These are phyloP conservation scores for Panagrolaimus sp. DNA, from an alignment of 1,140 invertebrate species.

Conservation along the genomic window DNA sequence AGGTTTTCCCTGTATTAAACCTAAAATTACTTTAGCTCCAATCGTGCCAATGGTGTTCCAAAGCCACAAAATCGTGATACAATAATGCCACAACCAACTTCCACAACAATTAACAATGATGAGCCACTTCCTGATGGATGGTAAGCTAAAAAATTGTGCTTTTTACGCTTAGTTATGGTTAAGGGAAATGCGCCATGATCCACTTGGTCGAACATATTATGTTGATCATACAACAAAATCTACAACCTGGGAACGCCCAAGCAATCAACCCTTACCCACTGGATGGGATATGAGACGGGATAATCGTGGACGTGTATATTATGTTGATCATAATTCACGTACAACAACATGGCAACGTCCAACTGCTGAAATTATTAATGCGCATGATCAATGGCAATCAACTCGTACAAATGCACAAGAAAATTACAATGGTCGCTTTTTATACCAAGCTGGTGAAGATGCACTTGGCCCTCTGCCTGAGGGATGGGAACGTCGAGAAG, in stretches of 20 bases:
- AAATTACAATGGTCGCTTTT: constrained; percentile 76
- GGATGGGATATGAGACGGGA: constrained; percentile 90
- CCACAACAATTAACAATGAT: constrained; percentile 26
- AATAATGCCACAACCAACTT: background rate
- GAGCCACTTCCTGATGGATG: constrained; percentile 59
- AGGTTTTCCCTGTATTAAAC: no score
- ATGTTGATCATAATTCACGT: constrained; percentile 92
- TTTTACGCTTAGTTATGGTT: no score
- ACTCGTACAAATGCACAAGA: constrained; percentile 77
- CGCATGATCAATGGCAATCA: constrained; percentile 62
- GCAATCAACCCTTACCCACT: constrained; percentile 44
- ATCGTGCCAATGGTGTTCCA: background rate
- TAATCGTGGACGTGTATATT: constrained; percentile 86
- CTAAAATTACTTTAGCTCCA: background rate
- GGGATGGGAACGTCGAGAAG: constrained; percentile 90
- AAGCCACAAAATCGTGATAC: constrained; percentile 10
- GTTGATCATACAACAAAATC: constrained; percentile 65
- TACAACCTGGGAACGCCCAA: constrained; percentile 79
- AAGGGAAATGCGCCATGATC: constrained; percentile 60
- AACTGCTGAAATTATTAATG: constrained; percentile 76
- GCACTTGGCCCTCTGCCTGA: constrained; percentile 79
- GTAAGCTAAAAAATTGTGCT: no score
- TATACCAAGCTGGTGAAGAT: constrained; percentile 68
- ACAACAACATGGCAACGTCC: constrained; percentile 97
- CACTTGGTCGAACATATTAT: constrained; percentile 64